Base-by-base conservation (phyloP, 2,888 invertebrate species). In the Cerceris rybyensis region DNA sequence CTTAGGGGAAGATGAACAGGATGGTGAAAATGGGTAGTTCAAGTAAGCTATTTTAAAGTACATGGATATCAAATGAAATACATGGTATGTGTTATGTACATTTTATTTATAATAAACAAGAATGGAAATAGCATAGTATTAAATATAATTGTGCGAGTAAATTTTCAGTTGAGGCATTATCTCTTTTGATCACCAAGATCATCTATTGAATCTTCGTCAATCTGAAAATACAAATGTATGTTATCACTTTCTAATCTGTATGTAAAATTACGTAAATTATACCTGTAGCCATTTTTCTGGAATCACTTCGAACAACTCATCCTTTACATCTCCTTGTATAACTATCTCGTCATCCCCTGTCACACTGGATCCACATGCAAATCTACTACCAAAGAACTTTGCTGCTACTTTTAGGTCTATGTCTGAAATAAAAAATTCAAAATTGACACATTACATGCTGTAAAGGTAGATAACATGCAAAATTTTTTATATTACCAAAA, bases 281-380 rank as follows among this genome's bases (percentile, higher is more conserved):
- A 97, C 97, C 94, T 98, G 97, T 70, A 98, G 96, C 99, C 99
- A 99, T 93, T 99, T 99, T 89, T 99, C 99, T 68, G 98, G 98
- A 90, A 99, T 97, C 82, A 99, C 96, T 93, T 99, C 99, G 93
- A 98, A 98, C 39, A 99, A 93, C 88, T 99, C 99, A 94, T 99
- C 99, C 93, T 99, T 99, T 0, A 99, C 98, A 93, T 99, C 99
- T 69, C 99, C 99, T 93, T 99, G 99, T 91, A 99, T 98, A 59
- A 99, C 99, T 91, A 99, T 99, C 93, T 99, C 99, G 94, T 99
- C 99, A 85, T 98, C 98, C 7, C 98, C 99, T 43, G 99, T 99
- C 0, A 99, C 98, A 9, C 99, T 99, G 7, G 98, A 98, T n/a
- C 99, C 99, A 93, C 99, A 99, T 6, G 99, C 98, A 94, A 99